These are phyloP conservation scores for Latrodectus geometricus DNA, from an alignment of 1,140 invertebrate species.

Conservation along the genomic window DNA sequence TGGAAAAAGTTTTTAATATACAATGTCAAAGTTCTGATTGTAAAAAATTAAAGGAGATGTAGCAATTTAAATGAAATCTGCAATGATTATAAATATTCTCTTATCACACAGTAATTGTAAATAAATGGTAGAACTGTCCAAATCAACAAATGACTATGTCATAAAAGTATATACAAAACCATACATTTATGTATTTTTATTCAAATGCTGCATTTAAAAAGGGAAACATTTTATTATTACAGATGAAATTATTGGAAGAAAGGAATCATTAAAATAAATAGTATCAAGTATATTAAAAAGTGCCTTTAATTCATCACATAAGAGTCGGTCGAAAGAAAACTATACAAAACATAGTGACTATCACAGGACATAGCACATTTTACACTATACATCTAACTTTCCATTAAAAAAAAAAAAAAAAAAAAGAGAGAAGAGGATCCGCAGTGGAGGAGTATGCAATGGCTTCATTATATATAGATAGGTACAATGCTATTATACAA, in stretches of 20 bases:
- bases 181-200: neutral
- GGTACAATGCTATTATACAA: constrained; percentile 40
- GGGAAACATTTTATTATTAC: neutral
- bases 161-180: neutral
- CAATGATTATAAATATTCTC: neutral
- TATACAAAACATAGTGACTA: constrained; percentile 35
- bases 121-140: no score
- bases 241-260: neutral
- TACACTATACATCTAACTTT: constrained; percentile 43
- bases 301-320: neutral
- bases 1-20: no score
- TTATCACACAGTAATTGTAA: neutral
- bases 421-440: neutral
- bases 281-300: neutral
- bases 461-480: constrained; percentile 39
- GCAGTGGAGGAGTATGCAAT: constrained; percentile 7
- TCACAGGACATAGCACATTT: constrained; percentile 24
- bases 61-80: neutral
- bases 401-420: constrained; percentile 23
- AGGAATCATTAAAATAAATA: neutral
- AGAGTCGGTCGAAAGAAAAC: neutral
- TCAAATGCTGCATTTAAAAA: neutral
- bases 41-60: no score
- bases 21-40: no score
- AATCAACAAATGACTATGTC: neutral